A percentile compares a stretch with the other conserved stretches of the same genome.
Evolutionary conservation across 2,113 vertebrate genomes (phyloP).

Genomic region (Toxotes jaculatrix): DNA sequence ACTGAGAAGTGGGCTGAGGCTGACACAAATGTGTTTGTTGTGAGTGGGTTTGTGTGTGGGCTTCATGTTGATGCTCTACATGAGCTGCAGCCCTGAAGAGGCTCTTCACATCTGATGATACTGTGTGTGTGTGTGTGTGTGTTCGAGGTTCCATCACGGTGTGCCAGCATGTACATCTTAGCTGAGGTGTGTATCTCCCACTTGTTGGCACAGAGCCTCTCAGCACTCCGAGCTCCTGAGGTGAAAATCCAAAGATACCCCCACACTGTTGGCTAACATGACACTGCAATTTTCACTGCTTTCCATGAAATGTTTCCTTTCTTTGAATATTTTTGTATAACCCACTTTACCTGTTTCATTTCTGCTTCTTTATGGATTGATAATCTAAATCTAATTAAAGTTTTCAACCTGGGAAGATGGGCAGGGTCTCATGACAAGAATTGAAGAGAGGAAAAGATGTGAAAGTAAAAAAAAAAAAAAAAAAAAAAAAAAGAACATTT

Average conservation of each 20-base stretch:
- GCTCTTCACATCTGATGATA: background rate
- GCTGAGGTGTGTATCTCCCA: background rate
- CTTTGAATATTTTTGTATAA: too few species aligned
- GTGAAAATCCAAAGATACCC: too few species aligned
- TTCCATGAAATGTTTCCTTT: too few species aligned
- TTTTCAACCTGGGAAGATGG: too few species aligned
- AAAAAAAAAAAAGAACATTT: background rate
- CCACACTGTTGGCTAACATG: too few species aligned
- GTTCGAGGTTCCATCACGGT: background rate
- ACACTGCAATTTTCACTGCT: too few species aligned
- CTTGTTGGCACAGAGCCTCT: too few species aligned
- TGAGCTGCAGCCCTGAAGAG: background rate
- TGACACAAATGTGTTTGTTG: slow-evolving; percentile 3
- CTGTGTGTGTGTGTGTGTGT: background rate
- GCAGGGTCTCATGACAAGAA: too few species aligned
- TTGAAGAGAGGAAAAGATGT: background rate
- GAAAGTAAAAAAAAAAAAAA: background rate
- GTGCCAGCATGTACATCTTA: background rate
- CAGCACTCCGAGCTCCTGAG: too few species aligned
- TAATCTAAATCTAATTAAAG: too few species aligned
- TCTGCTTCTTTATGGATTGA: too few species aligned
- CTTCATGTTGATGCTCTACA: background rate
- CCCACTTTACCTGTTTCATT: too few species aligned
- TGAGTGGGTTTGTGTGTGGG: slow-evolving; percentile 35
- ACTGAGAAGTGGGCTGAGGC: background rate